These are phyloP conservation scores for Macropis europaea DNA, from an alignment of 2,888 invertebrate genomes.

Conservation along the genomic window DNA sequence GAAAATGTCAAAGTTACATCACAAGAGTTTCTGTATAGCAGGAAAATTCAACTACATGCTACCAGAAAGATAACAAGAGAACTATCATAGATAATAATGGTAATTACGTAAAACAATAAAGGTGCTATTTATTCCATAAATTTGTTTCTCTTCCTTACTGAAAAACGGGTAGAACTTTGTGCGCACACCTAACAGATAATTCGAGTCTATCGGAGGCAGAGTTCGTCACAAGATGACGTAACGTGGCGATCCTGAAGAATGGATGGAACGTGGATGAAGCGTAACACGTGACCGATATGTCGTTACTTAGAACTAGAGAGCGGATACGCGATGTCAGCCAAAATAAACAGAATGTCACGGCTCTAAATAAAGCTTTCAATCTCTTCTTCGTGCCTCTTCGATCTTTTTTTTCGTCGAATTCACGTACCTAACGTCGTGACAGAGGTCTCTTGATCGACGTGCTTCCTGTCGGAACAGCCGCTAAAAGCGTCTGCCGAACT, in stretches of 20 bases:
- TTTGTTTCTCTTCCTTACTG: no score
- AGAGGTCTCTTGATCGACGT: constrained; percentile 50
- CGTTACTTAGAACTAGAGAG: constrained; percentile 52
- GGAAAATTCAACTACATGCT: no score
- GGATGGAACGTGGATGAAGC: constrained; percentile 45
- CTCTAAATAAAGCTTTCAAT: constrained; percentile 77
- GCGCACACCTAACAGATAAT: no score
- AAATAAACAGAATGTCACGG: constrained; percentile 78
- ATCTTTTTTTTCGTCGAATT: constrained; percentile 23
- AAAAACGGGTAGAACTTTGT: no score
- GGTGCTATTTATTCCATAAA: no score
- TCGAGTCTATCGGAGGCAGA: neutral
- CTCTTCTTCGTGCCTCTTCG: constrained; percentile 36
- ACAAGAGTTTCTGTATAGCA: no score
- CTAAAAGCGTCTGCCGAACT: constrained; percentile 44
- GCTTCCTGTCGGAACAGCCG: constrained; percentile 50
- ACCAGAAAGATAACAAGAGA: no score
- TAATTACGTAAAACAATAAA: no score
- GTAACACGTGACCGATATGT: constrained; percentile 39
- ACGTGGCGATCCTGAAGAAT: constrained; percentile 35
- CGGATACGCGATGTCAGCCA: constrained; percentile 71
- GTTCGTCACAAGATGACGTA: constrained; percentile 27
- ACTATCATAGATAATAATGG: no score
- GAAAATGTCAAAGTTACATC: no score
- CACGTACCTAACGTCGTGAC: constrained; percentile 34